phyloP scores from a whole-genome alignment of 2,113 vertebrate species.

The Cettia cetti region DNA sequence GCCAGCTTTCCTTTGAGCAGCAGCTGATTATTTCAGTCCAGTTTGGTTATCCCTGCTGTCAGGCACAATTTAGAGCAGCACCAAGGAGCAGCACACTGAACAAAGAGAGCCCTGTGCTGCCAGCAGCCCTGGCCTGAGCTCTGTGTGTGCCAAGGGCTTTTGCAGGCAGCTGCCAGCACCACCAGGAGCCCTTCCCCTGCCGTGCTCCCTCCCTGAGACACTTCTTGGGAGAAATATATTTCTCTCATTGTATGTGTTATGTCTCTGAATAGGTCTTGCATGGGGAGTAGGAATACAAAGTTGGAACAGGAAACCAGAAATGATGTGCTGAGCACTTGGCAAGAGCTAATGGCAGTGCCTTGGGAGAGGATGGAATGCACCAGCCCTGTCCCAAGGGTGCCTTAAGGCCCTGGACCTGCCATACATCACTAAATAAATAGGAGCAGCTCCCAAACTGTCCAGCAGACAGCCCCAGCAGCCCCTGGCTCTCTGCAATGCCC shows the following conservation, averaged over 20 bases:
- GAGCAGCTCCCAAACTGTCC: not conserved
- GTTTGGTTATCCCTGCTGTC: not conserved
- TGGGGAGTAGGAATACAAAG: not conserved
- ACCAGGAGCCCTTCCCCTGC: not conserved
- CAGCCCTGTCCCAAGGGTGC: not conserved
- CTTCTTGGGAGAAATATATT: not conserved
- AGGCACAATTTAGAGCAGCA: not conserved
- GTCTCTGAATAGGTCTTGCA: not conserved
- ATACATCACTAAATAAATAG: not conserved
- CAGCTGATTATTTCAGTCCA: not conserved
- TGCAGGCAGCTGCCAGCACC: not conserved
- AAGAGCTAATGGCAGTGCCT: not conserved
- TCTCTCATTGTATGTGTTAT: not conserved
- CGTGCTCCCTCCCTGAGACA: accelerated
- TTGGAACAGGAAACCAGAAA: not conserved
- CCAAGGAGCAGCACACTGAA: not conserved
- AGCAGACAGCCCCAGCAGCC: not conserved
- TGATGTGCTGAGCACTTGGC: not conserved
- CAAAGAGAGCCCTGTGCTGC: not conserved
- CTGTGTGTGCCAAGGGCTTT: not conserved
- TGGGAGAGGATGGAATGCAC: not conserved
- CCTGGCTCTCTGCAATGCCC: not conserved
- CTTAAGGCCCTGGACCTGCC: not conserved
- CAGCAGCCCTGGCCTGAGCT: not conserved
- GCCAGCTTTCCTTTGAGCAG: not conserved